Base-by-base conservation (phyloP, 2,113 vertebrate species). In the Caretta caretta region DNA sequence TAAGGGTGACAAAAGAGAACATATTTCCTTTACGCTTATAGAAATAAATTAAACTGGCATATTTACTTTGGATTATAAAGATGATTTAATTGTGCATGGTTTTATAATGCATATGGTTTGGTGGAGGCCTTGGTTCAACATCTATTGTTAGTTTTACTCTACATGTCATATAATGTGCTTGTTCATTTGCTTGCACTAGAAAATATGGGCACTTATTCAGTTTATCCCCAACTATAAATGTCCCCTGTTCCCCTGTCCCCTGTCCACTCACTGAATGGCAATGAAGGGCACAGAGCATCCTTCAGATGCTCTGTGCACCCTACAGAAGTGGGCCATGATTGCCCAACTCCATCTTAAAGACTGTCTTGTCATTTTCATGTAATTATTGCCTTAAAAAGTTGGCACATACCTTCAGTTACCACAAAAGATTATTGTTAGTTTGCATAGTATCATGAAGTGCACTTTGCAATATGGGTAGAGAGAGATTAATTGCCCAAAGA, bases 11-110 rank as follows among this genome's bases (percentile, higher is more conserved):
- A 35, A 10, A 84, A 87, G 88, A 65, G 12, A n/a, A 96, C 22
- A 25, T 1, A 14, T 90, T 88, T 91, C 16, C 42, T 48, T 38
- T 62, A 82, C 1, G 31, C 2, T 75, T 4, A 91, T 91, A 75
- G 9, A 8, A 65, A 92, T 94, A 53, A 69, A 75, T 49, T 82
- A 75, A 86, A 48, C 7, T 1, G 12, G 80, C 5, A 5, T 80
- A 90, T 92, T 90, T 20, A 84, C 84, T 93, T 54, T 89, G 17
- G 35, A 80, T 92, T 93, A 82, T 82, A 48, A 82, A 59, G n/a
- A 91, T 62, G 49, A 92, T 62, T n/a, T 65, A 90, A 80, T 29
- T 86, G 16, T 79, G 56, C 20, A 5, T 42, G 27, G 13, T 93
- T 93, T 93, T 93, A 72, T 5, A 56, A 3, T 56, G 69, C 8